Percentiles rank a stretch among this genome's conserved stretches.
These are phyloP conservation scores for Mycteria americana DNA, from an alignment of 2,797 vertebrate species.

Conservation along the genomic window DNA sequence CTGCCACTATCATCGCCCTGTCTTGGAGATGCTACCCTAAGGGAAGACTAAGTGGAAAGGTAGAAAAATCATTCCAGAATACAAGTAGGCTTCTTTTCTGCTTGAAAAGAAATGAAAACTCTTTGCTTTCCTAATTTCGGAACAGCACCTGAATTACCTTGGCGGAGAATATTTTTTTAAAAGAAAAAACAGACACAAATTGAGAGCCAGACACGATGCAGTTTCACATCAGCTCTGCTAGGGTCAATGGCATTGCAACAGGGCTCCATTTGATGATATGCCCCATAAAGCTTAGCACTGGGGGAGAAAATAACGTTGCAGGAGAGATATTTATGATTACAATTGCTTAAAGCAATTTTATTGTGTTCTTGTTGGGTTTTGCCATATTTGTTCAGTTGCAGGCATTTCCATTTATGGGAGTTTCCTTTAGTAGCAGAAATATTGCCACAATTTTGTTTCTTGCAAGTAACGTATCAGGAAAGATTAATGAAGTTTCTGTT, in stretches of 20 bases:
- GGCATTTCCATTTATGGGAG: background rate
- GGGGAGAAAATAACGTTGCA: background rate
- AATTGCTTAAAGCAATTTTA: slow-evolving; percentile 36
- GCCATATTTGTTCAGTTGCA: background rate
- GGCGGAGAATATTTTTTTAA: background rate
- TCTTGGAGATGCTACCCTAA: background rate
- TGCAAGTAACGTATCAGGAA: slow-evolving; percentile 57
- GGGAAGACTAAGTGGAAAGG: background rate
- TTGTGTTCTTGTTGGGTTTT: slow-evolving; percentile 18
- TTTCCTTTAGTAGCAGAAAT: slow-evolving; percentile 25
- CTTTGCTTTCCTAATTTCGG: background rate
- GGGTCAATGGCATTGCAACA: background rate
- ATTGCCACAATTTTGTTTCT: slow-evolving; percentile 53
- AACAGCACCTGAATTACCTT: background rate
- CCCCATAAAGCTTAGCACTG: background rate
- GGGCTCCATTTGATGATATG: background rate
- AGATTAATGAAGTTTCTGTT: slow-evolving; percentile 66
- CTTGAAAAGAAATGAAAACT: background rate
- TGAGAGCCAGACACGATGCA: background rate
- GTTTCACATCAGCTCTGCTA: background rate
- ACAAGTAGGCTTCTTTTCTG: background rate
- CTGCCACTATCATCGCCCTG: rapidly evolving
- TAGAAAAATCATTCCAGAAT: background rate
- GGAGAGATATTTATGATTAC: slow-evolving; percentile 30
- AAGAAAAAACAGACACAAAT: background rate